Evolutionary conservation across 2,888 invertebrate species (phyloP), one percentile per base, ranked within the genome.

Genomic region (Xestoiulus laeticollis): DNA sequence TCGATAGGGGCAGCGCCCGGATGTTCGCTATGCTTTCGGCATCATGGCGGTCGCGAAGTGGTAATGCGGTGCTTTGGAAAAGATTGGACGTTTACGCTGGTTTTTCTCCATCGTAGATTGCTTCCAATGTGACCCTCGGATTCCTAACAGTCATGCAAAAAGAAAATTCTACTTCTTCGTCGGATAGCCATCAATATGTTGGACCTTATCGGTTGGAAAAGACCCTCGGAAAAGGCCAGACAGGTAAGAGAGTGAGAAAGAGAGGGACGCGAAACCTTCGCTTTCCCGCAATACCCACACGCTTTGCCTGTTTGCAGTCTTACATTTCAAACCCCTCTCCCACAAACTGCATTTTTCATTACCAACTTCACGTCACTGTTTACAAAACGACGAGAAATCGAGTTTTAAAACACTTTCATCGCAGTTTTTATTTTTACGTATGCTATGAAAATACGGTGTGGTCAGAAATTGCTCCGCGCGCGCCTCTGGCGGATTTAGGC

Each of bases 151-250:
- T 48, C 38, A 89, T 89, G 89, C 88, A 89, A 33, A 89, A 89
- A 59, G 89, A 89, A 82, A 89, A 89, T 85, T 78, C 86, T 22
- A 78, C 59, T 32, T 88, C 88, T 32, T 68, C 88, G 30, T 48
- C 83, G 19, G 44, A 87, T 83, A 86, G 86, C 43, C 96, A 96
- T 92, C 96, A 97, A 93, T 99, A 98, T 94, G 99, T 99, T 91
- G 99, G 99, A 91, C 99, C 99, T 89, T 99, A 99, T 94, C 94
- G 99, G 92, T 94, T 99, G 93, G 99, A 99, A 93, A 99, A 99
- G 93, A 99, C 99, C 88, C 95, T 99, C 90, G 99, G 99, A 91
- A 99, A 99, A 93, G 99, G 99, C 90, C 99, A 99, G 93, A 99
- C 99, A 93, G 99, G 99, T 99, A 93, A 93, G 93, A 85, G 43